Evolutionary conservation across 2,888 invertebrate genomes (phyloP).

Genomic region (Eilema depressum): DNA sequence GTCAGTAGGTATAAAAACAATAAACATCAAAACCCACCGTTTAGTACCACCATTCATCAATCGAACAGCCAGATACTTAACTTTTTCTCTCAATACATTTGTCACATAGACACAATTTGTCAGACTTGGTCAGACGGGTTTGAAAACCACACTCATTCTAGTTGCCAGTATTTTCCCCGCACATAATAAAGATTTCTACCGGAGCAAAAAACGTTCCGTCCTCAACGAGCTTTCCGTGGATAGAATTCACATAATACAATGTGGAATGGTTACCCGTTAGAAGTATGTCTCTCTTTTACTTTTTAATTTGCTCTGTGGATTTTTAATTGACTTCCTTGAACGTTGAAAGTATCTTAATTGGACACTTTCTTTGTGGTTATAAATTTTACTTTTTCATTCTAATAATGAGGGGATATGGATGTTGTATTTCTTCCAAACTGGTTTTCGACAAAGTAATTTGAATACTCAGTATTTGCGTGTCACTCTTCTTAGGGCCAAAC

Average conservation of each 20-base stretch:
- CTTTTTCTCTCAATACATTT: conserved; percentile 47
- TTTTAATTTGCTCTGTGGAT: conserved; percentile 46
- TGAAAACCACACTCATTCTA: conserved; percentile 49
- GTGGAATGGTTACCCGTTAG: conserved; percentile 37
- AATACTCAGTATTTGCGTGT: background rate
- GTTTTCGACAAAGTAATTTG: background rate
- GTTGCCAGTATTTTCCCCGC: conserved; percentile 62
- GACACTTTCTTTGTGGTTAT: conserved; percentile 31
- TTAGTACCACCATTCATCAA: conserved; percentile 14
- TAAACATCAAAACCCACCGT: background rate
- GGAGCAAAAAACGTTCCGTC: conserved; percentile 58
- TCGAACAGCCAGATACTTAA: conserved; percentile 19
- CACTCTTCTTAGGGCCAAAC: too few species aligned
- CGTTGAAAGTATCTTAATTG: conserved; percentile 39
- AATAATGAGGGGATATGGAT: background rate
- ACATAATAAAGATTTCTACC: conserved; percentile 66
- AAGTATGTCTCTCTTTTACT: conserved; percentile 35
- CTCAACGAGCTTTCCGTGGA: conserved; percentile 56
- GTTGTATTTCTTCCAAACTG: background rate
- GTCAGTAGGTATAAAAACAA: too few species aligned
- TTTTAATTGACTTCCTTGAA: conserved; percentile 52
- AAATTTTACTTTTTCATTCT: conserved; percentile 1
- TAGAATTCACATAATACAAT: conserved; percentile 54
- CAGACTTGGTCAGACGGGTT: conserved; percentile 49
- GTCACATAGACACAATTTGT: conserved; percentile 50